Base-by-base conservation (phyloP, 2,888 invertebrate species). In the Rotaria socialis region DNA sequence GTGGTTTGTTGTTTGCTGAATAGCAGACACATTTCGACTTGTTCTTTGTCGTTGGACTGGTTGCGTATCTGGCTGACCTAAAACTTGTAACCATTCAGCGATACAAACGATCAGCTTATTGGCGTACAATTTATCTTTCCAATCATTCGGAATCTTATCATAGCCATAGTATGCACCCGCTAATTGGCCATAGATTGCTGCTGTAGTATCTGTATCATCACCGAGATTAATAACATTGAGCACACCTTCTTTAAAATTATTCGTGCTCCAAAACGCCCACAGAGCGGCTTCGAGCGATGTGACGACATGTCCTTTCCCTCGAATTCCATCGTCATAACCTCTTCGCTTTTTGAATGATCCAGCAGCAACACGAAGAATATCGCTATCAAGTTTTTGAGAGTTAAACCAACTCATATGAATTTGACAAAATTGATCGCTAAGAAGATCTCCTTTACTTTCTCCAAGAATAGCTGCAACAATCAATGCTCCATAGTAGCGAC, bases 151-250 rank as follows among this genome's bases (percentile, higher is more conserved):
- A 67, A 67, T 80, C 1, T 43, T 24, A 8, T 47, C 24, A 47
- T 47, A 80, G 2, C 80, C 47, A 47, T 80, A 80, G n/a, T 47
- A 80, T 4, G 80, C 80, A 47, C 80, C 80, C 4, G 80, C 80
- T 11, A 80, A 47, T 47, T 80, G 80, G 11, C 80, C 80, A n/a
- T 80, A 80, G 19, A 80, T 80, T 8, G 80, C 80, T 16, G 47
- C 80, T 24, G 14, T 14, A 11, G 80, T 80, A 80, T 80, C 80
- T 5, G 80, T 47, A 80, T 80, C 80, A 24, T 47, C 47, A 4
- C 80, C 80, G 3, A 80, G 11, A 47, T 80, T 80, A 5, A 80
- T 47, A 24, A 47, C 80, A 47, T 47, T 47, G 4, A 80, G 24
- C 24, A 14, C 43, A 47, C 80, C 80, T 4, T 47, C 47, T 11